These are phyloP conservation scores for Ericerus pela DNA, from an alignment of 1,140 invertebrate species.

Conservation along the genomic window DNA sequence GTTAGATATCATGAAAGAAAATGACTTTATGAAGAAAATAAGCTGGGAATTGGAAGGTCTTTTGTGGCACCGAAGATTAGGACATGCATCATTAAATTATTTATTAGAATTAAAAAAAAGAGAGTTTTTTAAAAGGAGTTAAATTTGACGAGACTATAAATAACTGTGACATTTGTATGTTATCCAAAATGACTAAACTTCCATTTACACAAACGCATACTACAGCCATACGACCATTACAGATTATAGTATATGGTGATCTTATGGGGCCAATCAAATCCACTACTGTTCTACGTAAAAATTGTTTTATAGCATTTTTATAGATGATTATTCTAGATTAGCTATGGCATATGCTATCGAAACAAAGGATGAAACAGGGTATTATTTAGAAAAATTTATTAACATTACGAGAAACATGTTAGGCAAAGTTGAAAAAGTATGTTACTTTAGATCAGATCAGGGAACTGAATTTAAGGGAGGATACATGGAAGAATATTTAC, in stretches of 20 bases:
- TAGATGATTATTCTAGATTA: constrained; percentile 15
- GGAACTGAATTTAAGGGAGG: neutral
- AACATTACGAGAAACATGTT: constrained; percentile 9
- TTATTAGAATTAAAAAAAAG: neutral
- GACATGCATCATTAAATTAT: neutral
- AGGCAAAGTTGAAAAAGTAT: constrained; percentile 14
- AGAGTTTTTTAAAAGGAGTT: neutral
- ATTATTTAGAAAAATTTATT: constrained; percentile 11
- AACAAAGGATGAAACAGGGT: constrained; percentile 11
- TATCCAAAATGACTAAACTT: neutral
- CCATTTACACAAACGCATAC: neutral
- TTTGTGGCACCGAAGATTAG: neutral
- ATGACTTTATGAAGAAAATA: no score
- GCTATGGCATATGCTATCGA: constrained; percentile 4
- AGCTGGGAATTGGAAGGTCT: no score
- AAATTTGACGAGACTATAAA: neutral
- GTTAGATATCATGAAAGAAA: no score
- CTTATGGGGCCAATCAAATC: constrained; percentile 8
- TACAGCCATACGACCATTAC: neutral
- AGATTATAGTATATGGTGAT: constrained; percentile 13
- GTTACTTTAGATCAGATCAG: constrained; percentile 4
- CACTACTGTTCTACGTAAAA: neutral
- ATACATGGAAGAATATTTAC: neutral
- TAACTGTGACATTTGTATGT: neutral
- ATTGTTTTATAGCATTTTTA: constrained; percentile 14